Percentiles rank a stretch among this genome's conserved stretches.
Evolutionary conservation across 2,888 invertebrate species (phyloP).

Genomic region (Drosophila bunnanda): DNA sequence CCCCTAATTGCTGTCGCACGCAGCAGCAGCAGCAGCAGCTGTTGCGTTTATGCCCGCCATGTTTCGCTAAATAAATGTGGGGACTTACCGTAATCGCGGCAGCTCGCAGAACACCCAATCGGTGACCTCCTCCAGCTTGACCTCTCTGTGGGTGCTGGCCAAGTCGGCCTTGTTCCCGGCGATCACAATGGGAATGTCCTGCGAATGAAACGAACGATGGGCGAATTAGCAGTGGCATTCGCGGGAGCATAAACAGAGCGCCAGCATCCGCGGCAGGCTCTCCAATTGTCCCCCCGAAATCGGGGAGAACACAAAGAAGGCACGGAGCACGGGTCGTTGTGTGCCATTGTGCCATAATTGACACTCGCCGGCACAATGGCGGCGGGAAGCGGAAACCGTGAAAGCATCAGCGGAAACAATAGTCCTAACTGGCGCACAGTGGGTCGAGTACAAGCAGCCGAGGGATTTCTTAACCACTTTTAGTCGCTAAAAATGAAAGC

Average conservation of each 20-base stretch:
- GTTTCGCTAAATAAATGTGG: constrained; percentile 45
- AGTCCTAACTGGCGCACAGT: constrained; percentile 7
- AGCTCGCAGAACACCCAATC: constrained; percentile 92
- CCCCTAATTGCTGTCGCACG: constrained; percentile 59
- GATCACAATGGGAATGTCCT: constrained; percentile 93
- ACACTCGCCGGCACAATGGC: constrained; percentile 55
- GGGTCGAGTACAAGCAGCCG: background rate
- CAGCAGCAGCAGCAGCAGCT: constrained; percentile 35
- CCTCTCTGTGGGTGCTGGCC: constrained; percentile 89
- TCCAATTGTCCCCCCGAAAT: constrained; percentile 14
- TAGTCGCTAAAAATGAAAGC: background rate
- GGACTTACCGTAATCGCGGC: constrained; percentile 88
- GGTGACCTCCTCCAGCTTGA: constrained; percentile 91
- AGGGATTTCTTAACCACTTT: background rate
- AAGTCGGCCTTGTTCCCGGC: constrained; percentile 94
- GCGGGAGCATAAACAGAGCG: background rate
- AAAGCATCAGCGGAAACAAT: constrained; percentile 31
- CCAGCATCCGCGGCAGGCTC: background rate
- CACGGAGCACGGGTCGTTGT: constrained; percentile 19
- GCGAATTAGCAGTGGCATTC: constrained; percentile 47
- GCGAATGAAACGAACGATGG: constrained; percentile 55
- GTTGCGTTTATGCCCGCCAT: constrained; percentile 12
- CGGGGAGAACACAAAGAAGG: constrained; percentile 32
- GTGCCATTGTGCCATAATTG: constrained; percentile 53
- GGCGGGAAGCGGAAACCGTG: constrained; percentile 19